These are phyloP conservation scores for Dysmachus trigonus DNA, from an alignment of 2,888 invertebrate species.

Conservation along the genomic window DNA sequence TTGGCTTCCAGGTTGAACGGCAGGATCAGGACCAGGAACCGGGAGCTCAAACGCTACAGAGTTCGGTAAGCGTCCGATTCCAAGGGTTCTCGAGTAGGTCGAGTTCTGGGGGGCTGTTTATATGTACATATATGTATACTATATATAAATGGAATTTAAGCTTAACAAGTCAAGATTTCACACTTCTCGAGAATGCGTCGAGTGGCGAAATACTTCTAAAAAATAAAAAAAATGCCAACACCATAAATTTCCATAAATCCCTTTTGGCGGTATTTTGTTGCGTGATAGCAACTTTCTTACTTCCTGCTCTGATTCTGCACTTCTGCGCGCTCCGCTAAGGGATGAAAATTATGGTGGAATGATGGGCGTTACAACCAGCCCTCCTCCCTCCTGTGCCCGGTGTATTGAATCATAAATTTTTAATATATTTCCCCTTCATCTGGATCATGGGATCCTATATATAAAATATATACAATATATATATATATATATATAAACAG, in stretches of 20 bases:
- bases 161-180: constrained; percentile 3
- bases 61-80: no score
- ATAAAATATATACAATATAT: no score
- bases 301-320: constrained; percentile 11
- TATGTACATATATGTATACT: no score
- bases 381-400: no score
- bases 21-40: background rate
- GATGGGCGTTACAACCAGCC: background rate
- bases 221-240: constrained; percentile 14
- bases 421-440: constrained; percentile 42
- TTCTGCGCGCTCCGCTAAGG: background rate
- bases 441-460: background rate
- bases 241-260: constrained; percentile 41
- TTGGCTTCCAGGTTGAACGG: background rate
- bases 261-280: constrained; percentile 27
- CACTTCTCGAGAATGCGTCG: background rate
- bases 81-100: background rate
- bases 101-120: background rate
- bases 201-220: constrained; percentile 30
- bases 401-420: constrained; percentile 48
- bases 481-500: no score
- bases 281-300: constrained; percentile 36
- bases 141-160: background rate
- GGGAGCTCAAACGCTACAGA: background rate
- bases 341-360: background rate